phyloP scores from a whole-genome alignment of 2,888 invertebrate species.

The Pseudeuparius sepicola region DNA sequence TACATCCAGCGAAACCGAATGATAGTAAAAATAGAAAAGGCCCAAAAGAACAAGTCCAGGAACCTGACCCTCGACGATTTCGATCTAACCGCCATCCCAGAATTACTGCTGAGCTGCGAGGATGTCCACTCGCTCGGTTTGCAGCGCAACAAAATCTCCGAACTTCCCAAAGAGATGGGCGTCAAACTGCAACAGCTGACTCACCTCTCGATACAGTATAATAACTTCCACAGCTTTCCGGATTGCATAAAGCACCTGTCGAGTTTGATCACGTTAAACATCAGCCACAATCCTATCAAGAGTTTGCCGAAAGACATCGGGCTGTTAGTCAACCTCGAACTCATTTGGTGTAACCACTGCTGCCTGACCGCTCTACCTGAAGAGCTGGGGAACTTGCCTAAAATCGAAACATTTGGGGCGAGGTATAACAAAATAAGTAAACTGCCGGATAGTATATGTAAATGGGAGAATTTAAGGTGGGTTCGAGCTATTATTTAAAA shows the following conservation, averaged over 20 bases:
- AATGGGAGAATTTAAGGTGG: slow-evolving; percentile 46
- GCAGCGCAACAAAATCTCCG: slow-evolving; percentile 52
- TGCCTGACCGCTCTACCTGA: slow-evolving; percentile 48
- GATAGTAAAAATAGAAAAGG: slow-evolving; percentile 56
- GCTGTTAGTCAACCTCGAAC: slow-evolving; percentile 48
- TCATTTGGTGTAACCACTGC: slow-evolving; percentile 57
- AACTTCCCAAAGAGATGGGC: slow-evolving; percentile 43
- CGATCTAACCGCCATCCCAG: slow-evolving; percentile 52
- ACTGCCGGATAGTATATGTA: slow-evolving; percentile 50
- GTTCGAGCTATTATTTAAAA: no score
- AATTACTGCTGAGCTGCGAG: slow-evolving; percentile 45
- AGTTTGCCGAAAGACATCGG: slow-evolving; percentile 51
- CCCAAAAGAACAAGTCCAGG: slow-evolving; percentile 47
- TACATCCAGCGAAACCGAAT: slow-evolving; percentile 60
- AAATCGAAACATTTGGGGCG: slow-evolving; percentile 56
- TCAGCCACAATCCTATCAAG: slow-evolving; percentile 56
- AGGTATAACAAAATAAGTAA: slow-evolving; percentile 50
- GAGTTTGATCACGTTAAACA: slow-evolving; percentile 50
- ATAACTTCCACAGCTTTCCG: slow-evolving; percentile 51
- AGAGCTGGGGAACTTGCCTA: slow-evolving; percentile 50
- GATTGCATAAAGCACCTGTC: slow-evolving; percentile 48
- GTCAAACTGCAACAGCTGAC: slow-evolving; percentile 45
- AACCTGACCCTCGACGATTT: slow-evolving; percentile 53
- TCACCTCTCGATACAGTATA: slow-evolving; percentile 55
- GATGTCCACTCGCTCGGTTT: slow-evolving; percentile 52